Evolutionary conservation across 1,140 invertebrate species (phyloP), one percentile per base, ranked within the genome.

Genomic region (Bombus waltoni): DNA sequence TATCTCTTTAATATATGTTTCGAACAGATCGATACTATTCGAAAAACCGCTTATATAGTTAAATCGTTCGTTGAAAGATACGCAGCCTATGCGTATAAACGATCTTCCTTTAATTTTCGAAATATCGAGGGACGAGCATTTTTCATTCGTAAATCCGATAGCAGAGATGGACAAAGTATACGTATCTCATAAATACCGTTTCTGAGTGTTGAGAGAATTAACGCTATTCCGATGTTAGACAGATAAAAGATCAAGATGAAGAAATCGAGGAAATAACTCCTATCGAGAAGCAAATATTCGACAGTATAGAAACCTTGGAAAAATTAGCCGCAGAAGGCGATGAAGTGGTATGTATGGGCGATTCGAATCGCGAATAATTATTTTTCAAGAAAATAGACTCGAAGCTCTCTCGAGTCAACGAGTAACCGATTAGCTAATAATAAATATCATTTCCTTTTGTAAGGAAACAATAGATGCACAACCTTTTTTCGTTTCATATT

Each of bases 271-370:
- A 95, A 85, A 93, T 94, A 80, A 94, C 93, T n/a, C 91, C 93
- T 0, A 95, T 96, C 44, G 96, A 97, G 86, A 94, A 95, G 83
- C 96, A 97, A 90, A 96, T 97, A 10, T 92, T 96, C 32, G 93
- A 93, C 22, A 97, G 97, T 73, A 95, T 94, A 2, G 96, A 96
- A 86, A 90, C 96, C 65, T 94, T 97, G 25, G 96, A 96, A 81
- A 95, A 96, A 65, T 93, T 97, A 47, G 92, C 97, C 8, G 88
- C 95, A 53, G 97, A 98, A 95, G 97, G 97, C 38, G 96, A 96
- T 71, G 97, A 97, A 92, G 96, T 97, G 89, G 97, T 97, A 83
- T 96, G 97, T 97, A 83, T 96, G 93, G 72, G 57, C 62, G 71
- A 87, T 80, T 77, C 66, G 32, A 81, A 78, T 82, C 1, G 2